Evolutionary conservation across 2,888 invertebrate species (phyloP).

Genomic region (Macaria notata): DNA sequence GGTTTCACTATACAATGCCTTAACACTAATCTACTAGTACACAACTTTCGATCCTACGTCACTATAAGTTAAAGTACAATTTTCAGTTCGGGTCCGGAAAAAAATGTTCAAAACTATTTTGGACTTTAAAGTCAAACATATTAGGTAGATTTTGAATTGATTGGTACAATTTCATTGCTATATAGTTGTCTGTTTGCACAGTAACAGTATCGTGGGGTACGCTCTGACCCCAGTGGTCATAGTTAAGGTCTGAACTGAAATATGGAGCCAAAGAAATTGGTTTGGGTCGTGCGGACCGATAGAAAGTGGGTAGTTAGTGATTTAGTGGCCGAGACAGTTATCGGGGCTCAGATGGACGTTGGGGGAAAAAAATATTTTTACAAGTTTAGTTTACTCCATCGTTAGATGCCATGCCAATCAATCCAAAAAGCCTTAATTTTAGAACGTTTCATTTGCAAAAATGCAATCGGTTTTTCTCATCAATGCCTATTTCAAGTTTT

Average conservation of each 20-base stretch:
- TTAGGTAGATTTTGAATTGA: conserved; percentile 3
- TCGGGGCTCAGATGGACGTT: not conserved
- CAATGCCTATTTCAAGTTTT: too few relatives aligned
- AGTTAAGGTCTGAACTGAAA: conserved; percentile 51
- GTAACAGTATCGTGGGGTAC: conserved; percentile 46
- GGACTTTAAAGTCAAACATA: not conserved
- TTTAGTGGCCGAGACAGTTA: conserved; percentile 21
- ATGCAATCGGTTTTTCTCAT: too few relatives aligned
- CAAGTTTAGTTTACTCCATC: too few relatives aligned
- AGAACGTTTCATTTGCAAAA: too few relatives aligned
- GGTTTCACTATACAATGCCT: conserved; percentile 28
- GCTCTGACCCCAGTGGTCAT: conserved; percentile 57
- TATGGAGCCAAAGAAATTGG: conserved; percentile 47
- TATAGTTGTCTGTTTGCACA: conserved; percentile 40
- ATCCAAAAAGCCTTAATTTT: too few relatives aligned
- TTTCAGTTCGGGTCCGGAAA: not conserved
- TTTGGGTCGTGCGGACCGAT: conserved; percentile 39
- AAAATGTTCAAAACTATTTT: too few relatives aligned
- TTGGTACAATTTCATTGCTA: conserved; percentile 16
- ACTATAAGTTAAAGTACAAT: not conserved
- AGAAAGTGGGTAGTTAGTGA: conserved; percentile 32
- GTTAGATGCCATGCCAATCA: too few relatives aligned
- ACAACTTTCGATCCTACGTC: conserved; percentile 4
- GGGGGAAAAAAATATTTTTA: too few relatives aligned
- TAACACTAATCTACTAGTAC: conserved; percentile 7